Evolutionary conservation across 64 coral and sea anemone genomes (phyloP).

Genomic region (Dendrophyllia cribrosa): DNA sequence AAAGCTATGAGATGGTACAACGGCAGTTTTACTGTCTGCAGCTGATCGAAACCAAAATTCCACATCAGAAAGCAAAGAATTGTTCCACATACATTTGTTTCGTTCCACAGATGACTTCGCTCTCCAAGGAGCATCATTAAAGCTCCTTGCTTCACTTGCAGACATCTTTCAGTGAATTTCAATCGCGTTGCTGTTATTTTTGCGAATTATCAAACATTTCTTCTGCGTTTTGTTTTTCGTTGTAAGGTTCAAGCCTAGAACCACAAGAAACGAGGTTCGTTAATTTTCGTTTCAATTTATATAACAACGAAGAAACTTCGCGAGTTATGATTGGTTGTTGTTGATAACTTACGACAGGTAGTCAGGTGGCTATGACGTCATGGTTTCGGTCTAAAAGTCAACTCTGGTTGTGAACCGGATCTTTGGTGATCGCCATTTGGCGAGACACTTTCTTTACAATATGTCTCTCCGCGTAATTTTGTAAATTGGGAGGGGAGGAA

Average conservation of each 20-base stretch:
- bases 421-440: too few relatives aligned
- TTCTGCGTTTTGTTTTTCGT: too few relatives aligned
- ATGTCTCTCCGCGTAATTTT: too few relatives aligned
- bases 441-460: too few relatives aligned
- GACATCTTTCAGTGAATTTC: background rate
- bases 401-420: too few relatives aligned
- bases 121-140: background rate
- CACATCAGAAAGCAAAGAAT: constrained; percentile 53
- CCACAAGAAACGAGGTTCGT: background rate
- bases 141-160: background rate
- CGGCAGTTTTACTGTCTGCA: background rate
- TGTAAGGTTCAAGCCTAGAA: background rate
- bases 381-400: too few relatives aligned
- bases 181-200: background rate
- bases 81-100: constrained; percentile 66
- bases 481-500: too few relatives aligned
- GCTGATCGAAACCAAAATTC: constrained; percentile 13
- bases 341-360: too few relatives aligned
- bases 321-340: too few relatives aligned
- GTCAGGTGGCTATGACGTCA: too few relatives aligned
- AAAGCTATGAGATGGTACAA: constrained; percentile 66
- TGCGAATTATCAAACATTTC: too few relatives aligned
- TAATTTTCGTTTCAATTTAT: background rate
- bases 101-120: constrained; percentile 7
- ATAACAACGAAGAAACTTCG: background rate